Base-by-base conservation (phyloP, 2,797 vertebrate species). In the Dendrocincla fuliginosa region DNA sequence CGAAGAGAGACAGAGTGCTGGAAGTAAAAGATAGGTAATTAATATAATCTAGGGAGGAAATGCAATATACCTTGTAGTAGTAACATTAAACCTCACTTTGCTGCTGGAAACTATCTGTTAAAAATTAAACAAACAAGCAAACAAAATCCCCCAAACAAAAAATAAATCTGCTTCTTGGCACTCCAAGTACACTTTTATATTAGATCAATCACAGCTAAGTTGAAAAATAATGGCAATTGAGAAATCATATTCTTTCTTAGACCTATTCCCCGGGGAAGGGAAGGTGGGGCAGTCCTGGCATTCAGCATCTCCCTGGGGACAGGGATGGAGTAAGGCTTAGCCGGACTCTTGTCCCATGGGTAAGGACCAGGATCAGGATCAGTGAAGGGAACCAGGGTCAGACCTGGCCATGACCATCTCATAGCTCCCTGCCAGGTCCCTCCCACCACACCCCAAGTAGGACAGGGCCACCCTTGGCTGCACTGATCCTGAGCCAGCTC, bases 1-100 rank as follows among this genome's bases (percentile, higher is more conserved):
- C 79, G 35, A 73, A 52, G 55, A 67, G 52, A 91, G 42, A 69
- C 12, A 83, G 39, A 63, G 41, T 56, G 18, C 80, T 91, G 74
- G 55, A 88, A 95, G 59, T 90, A 76, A 59, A 91, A 90, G 37
- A 41, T 14, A 87, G 35, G 65, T 91, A 90, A 93, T 95, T 93
- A 96, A 93, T 89, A 76, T 56, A 90, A 84, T 77, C 77, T 18
- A 71, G 46, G 53, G 74, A 80, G 77, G 32, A 84, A 91, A 90
- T n/a, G 53, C 44, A 82, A 77, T 64, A 95, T 74, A 90, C 63
- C 47, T 93, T 74, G 49, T 86, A 93, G 79, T 84, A 73, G 42
- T 56, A 64, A 30, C 59, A 68, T 91, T 91, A 93, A 95, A 93
- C 37, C 67, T 79, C 52, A 60, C 67, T 52, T 57, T 91, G 53